A percentile compares a stretch with the other conserved stretches of the same genome.
Evolutionary conservation across 2,888 invertebrate species (phyloP).

Genomic region (Cheilosia vernalis): DNA sequence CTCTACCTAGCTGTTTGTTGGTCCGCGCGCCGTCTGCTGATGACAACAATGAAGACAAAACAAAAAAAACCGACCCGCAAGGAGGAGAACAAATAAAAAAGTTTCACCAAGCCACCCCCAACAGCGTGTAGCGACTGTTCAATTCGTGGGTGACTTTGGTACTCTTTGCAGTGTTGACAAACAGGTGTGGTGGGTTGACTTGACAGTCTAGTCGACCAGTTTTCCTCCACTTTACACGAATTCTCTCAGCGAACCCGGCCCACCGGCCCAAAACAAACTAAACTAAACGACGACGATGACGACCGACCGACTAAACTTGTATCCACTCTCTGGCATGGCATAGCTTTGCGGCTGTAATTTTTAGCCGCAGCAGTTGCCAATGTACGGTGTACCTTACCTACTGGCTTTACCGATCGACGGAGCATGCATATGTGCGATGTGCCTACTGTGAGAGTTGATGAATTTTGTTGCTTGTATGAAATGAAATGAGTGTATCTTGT

Average conservation of each 20-base stretch:
- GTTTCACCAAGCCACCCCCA: conserved; percentile 50
- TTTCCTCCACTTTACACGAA: conserved; percentile 52
- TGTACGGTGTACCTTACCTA: conserved; percentile 9
- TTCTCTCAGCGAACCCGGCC: conserved; percentile 53
- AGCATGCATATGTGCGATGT: conserved; percentile 32
- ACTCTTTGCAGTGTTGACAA: conserved; percentile 26
- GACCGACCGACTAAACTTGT: conserved; percentile 61
- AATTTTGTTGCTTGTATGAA: conserved; percentile 62
- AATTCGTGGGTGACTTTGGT: conserved; percentile 40
- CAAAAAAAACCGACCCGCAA: conserved; percentile 8
- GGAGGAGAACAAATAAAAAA: conserved; percentile 30
- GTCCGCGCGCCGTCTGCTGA: conserved; percentile 26
- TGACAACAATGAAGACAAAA: conserved; percentile 19
- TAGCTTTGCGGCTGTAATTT: conserved; percentile 32
- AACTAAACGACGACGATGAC: conserved; percentile 57
- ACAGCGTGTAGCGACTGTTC: not conserved
- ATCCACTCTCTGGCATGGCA: conserved; percentile 25
- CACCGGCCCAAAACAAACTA: conserved; percentile 27
- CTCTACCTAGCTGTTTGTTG: conserved; percentile 44
- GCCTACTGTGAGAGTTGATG: conserved; percentile 62
- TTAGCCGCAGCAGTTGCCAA: conserved; percentile 7
- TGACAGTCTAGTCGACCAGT: conserved; percentile 64
- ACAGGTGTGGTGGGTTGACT: conserved; percentile 67
- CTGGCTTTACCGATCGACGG: conserved; percentile 18
- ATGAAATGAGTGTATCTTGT: conserved; percentile 74